Conservation (phyloP, 2,113 vertebrate genomes). For the Lagopus muta region DNA sequence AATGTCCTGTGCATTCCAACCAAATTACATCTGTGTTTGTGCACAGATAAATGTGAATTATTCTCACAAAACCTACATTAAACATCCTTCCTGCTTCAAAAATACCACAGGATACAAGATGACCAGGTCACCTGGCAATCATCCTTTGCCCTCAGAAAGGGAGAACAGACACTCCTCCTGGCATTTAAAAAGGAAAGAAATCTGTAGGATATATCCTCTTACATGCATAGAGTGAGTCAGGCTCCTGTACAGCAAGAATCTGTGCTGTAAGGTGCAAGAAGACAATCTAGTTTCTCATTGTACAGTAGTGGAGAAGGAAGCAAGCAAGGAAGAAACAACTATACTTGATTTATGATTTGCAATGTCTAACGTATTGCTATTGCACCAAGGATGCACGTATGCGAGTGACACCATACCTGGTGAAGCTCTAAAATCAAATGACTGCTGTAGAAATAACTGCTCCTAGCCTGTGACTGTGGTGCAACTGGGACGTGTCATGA, state of each 20-base stretch:
- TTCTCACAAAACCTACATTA: background rate
- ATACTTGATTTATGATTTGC: background rate
- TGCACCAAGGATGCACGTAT: background rate
- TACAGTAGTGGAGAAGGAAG: background rate
- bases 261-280: background rate
- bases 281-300: background rate
- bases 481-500: background rate
- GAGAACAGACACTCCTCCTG: background rate
- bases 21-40: constrained; percentile 21
- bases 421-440: background rate
- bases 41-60: background rate
- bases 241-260: background rate
- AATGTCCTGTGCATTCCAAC: background rate
- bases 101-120: background rate
- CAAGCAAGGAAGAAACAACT: background rate
- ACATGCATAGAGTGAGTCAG: background rate
- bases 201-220: background rate
- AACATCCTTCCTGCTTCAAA: background rate
- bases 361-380: background rate
- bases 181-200: background rate
- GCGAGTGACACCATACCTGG: background rate
- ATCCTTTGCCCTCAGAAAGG: background rate
- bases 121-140: background rate
- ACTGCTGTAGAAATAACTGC: background rate
- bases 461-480: background rate